Base-by-base conservation (phyloP, 2,888 invertebrate genomes). In the Drosophila infuscata region DNA sequence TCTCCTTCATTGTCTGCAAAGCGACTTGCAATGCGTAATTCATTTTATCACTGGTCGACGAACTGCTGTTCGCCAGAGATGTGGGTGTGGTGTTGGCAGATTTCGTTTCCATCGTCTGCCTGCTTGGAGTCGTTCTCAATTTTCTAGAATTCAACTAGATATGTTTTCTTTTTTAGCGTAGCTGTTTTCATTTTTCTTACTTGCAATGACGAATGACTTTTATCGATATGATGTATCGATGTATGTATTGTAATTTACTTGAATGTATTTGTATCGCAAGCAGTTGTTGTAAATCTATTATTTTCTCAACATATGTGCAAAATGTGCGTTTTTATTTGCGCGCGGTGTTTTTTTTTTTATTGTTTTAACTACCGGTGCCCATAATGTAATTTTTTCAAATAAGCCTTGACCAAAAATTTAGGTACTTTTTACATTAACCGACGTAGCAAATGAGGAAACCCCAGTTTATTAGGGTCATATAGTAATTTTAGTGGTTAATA, bases 1-100 rank as follows among this genome's bases (percentile, higher is more conserved):
- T 94, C 92, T 97, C 97, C 91, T 96, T 95, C 95, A 97, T 95
- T 15, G 97, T 97, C 91, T 96, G 96, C 70, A 97, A 94, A 3
- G 97, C 97, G 68, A 97, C 94, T 93, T 96, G 95, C 69, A 96
- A 62, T 53, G 85, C 85, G 73, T 80, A 85, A 48, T 85, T 88
- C 71, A 78, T 78, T 67, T 89, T 85, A 29, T 73, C 84, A 11
- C 64, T 79, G 32, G 74, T 52, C 3, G 51, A 61, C 6, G 67
- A 20, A 20, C 36, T 54, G 1, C 51, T 15, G 25, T 38, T 77
- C 12, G 54, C 25, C 35, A 62, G 8, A 11, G 76, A 49, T 29
- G 54, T 53, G 17, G 67, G 15, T 25, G 60, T 30, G 8, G 20
- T 36, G 32, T 66, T 76, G 12, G 62, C 30, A 61, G 65, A 17